Evolutionary conservation across 2,888 invertebrate genomes (phyloP).

Genomic region (Apodemia hepburni): DNA sequence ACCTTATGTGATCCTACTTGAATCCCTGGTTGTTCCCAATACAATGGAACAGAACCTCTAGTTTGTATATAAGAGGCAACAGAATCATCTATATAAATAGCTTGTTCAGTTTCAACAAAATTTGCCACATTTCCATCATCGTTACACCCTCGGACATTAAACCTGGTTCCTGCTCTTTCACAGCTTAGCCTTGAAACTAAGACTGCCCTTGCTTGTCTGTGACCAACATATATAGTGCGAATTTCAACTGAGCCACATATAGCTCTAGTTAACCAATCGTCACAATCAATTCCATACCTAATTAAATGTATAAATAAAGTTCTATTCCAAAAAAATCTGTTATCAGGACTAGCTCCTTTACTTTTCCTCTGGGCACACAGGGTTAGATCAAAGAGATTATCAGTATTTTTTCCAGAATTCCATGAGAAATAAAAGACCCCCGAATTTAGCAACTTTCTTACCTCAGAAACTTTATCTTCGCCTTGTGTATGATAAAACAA

Average conservation of each 20-base stretch:
- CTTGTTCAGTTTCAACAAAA: conserved; percentile 99
- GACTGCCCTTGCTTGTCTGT: conserved; percentile 95
- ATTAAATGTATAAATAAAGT: conserved; percentile 96
- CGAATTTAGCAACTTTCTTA: conserved; percentile 95
- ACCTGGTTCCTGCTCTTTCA: conserved; percentile 98
- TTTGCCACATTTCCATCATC: conserved; percentile 99
- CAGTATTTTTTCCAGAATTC: conserved; percentile 75
- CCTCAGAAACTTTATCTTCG: conserved; percentile 82
- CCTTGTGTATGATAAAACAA: conserved; percentile 85
- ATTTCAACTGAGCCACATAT: conserved; percentile 99
- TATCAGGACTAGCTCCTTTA: conserved; percentile 91
- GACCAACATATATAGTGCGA: conserved; percentile 98
- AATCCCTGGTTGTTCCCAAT: conserved; percentile 99
- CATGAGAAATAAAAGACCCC: conserved; percentile 99
- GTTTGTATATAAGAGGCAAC: conserved; percentile 95
- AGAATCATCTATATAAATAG: conserved; percentile 94
- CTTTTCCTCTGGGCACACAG: conserved; percentile 94
- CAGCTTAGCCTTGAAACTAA: conserved; percentile 97
- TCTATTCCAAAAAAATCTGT: conserved; percentile 99
- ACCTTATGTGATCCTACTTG: conserved; percentile 99
- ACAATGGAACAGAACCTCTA: conserved; percentile 97
- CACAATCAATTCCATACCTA: conserved; percentile 94
- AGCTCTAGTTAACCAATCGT: conserved; percentile 94
- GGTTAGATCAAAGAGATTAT: conserved; percentile 91
- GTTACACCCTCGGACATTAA: conserved; percentile 99